Evolutionary conservation across 1,140 invertebrate species (phyloP).

Genomic region (Lysiphlebus fabarum): DNA sequence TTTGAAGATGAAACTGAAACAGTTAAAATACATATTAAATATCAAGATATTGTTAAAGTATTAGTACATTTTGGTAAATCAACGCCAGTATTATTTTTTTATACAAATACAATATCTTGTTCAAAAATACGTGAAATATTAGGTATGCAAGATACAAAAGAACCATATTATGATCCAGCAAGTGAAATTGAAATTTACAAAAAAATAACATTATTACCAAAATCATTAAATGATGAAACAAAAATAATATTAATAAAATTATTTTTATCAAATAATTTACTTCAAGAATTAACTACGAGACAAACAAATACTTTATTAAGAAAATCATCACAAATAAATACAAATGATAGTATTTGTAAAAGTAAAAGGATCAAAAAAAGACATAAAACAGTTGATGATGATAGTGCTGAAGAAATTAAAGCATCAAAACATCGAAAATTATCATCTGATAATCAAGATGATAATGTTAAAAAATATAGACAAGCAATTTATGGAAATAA

Average conservation of each 20-base stretch:
- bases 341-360: too few species aligned
- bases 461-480: too few species aligned
- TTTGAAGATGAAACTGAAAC: too few species aligned
- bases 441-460: too few species aligned
- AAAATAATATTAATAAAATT: slow-evolving; percentile 65
- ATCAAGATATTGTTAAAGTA: slow-evolving; percentile 57
- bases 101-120: slow-evolving; percentile 65
- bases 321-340: slow-evolving; percentile 66
- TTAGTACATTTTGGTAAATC: slow-evolving; percentile 70
- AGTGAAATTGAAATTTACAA: slow-evolving; percentile 65
- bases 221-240: slow-evolving; percentile 65
- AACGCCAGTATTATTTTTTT: slow-evolving; percentile 75
- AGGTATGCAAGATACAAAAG: slow-evolving; percentile 55
- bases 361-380: too few species aligned
- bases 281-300: slow-evolving; percentile 68
- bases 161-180: slow-evolving; percentile 61
- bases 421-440: too few species aligned
- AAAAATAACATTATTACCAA: slow-evolving; percentile 75
- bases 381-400: too few species aligned
- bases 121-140: slow-evolving; percentile 66
- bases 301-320: slow-evolving; percentile 81
- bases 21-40: too few species aligned
- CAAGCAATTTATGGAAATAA: too few species aligned
- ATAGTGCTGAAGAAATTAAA: too few species aligned
- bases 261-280: slow-evolving; percentile 56